phyloP scores from a whole-genome alignment of 2,113 vertebrate genomes.

The Chlorodrepanis virens region DNA sequence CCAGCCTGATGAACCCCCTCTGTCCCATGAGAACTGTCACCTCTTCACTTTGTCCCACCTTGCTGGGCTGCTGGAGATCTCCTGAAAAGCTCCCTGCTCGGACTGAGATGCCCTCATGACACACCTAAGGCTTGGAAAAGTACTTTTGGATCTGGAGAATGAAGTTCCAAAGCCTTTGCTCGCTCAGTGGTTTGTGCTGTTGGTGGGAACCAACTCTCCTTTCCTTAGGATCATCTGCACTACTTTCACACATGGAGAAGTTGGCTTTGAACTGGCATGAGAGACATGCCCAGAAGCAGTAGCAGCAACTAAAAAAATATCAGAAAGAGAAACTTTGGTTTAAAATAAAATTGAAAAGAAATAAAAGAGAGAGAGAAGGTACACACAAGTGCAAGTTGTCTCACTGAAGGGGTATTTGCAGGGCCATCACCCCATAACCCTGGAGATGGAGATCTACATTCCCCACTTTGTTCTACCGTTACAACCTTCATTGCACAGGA shows the following conservation, averaged over 20 bases:
- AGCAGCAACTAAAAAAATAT: slow-evolving; percentile 64
- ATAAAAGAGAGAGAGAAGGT: slow-evolving; percentile 53
- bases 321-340: slow-evolving; percentile 71
- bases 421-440: slow-evolving; percentile 58
- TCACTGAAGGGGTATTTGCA: slow-evolving; percentile 48
- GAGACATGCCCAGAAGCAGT: slow-evolving; percentile 52
- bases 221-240: background rate
- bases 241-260: background rate
- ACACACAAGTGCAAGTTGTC: slow-evolving; percentile 54
- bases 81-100: background rate
- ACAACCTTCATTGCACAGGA: slow-evolving; percentile 76
- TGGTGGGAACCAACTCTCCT: slow-evolving; percentile 12
- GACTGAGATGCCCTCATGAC: background rate
- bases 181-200: background rate
- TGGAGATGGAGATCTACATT: slow-evolving; percentile 46
- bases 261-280: background rate
- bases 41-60: background rate
- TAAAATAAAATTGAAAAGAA: slow-evolving; percentile 53
- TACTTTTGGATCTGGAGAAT: background rate
- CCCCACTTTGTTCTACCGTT: slow-evolving; percentile 69
- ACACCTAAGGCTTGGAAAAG: slow-evolving; percentile 20
- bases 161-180: background rate
- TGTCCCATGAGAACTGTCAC: background rate
- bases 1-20: background rate
- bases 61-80: background rate